These are phyloP conservation scores for Zaprionus lineosus DNA, from an alignment of 2,888 invertebrate genomes.

Conservation along the genomic window DNA sequence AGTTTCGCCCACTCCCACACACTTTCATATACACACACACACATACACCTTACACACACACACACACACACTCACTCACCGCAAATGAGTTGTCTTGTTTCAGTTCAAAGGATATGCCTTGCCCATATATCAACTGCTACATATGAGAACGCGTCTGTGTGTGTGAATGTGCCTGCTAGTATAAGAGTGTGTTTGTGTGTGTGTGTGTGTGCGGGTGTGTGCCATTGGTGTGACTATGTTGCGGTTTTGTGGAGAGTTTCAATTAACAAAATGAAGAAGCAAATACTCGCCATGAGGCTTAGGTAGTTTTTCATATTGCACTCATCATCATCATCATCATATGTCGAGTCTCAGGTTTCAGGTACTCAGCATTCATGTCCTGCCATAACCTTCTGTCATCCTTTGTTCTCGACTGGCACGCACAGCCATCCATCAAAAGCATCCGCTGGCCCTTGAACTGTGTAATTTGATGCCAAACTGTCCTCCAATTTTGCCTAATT, in stretches of 20 bases:
- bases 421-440: constrained; percentile 26
- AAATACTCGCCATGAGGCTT: neutral
- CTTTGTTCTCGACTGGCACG: constrained; percentile 5
- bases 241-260: constrained; percentile 20
- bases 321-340: neutral
- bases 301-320: neutral
- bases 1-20: constrained; percentile 26
- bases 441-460: neutral
- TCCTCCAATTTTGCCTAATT: constrained; percentile 50
- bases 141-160: neutral
- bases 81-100: constrained; percentile 29
- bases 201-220: neutral
- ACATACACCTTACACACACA: no score
- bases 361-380: neutral
- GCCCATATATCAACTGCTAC: neutral
- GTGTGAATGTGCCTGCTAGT: neutral
- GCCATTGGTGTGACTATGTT: neutral
- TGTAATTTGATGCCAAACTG: constrained; percentile 51
- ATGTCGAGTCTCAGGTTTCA: neutral
- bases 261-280: constrained; percentile 33
- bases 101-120: neutral
- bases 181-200: neutral
- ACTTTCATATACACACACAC: no score
- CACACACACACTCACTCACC: constrained; percentile 5
- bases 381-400: constrained; percentile 3